Conservation (phyloP, 2,797 vertebrate genomes). For the Sternotherus odoratus region DNA sequence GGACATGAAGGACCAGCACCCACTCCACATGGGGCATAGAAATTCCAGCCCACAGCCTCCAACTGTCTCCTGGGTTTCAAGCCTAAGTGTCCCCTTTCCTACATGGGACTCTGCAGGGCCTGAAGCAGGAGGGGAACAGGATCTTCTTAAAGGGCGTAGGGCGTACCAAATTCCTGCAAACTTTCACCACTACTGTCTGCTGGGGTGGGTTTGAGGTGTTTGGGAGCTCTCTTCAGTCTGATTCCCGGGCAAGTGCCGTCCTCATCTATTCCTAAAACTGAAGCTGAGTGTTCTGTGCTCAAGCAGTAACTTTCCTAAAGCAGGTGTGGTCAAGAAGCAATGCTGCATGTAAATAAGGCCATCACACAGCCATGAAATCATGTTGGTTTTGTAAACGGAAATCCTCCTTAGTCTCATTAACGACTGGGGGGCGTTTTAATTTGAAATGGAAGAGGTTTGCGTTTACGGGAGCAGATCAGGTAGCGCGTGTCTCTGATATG, state of each 20-base stretch:
- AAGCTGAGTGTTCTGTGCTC: not conserved
- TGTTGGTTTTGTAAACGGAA: not conserved
- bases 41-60: not conserved
- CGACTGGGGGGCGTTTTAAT: not conserved
- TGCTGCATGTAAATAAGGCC: not conserved
- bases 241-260: not conserved
- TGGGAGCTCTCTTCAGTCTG: not conserved
- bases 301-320: not conserved
- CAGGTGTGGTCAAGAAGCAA: not conserved
- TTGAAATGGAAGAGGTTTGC: not conserved
- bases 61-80: not conserved
- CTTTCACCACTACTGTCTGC: accelerated
- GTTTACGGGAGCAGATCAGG: not conserved
- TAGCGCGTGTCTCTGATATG: not conserved
- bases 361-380: accelerated
- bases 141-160: not conserved
- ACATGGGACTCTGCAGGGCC: not conserved
- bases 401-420: not conserved
- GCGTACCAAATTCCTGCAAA: not conserved
- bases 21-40: not conserved
- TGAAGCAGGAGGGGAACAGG: not conserved
- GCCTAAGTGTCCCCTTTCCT: not conserved
- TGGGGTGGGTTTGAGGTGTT: too few relatives aligned
- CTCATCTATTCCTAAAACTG: not conserved
- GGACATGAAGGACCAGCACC: not conserved